Base-by-base conservation (phyloP, 2,113 vertebrate species). In the Phalacrocorax brasilianus region DNA sequence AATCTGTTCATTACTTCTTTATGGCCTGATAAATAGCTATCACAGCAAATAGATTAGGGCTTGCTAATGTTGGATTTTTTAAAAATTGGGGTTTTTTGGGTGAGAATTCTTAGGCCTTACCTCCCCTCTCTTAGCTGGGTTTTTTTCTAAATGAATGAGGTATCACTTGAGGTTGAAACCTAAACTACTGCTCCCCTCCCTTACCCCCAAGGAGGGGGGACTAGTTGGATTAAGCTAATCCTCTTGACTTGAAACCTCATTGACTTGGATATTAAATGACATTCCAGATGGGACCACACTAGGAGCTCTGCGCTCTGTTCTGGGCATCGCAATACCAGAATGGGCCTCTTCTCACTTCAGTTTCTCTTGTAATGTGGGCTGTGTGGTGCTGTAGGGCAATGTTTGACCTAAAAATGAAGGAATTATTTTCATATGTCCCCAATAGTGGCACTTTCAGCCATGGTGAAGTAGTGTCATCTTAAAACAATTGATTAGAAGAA, bases 391-490 rank as follows among this genome's bases (percentile, higher is more conserved):
- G 88, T 30, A 95, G 94, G 95, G 94, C 97, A 95, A 93, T 21
- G 77, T 7, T 70, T 94, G 95, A 93, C 93, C 92, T 83, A 95
- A 94, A 96, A 97, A 94, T 27, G 83, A 63, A 89, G 88, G 93
- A 96, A 96, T 96, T 91, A 76, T 92, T 97, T 92, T 95, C 95
- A 93, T 83, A 89, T 97, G 94, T 92, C 86, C 85, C 92, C 80
- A 38, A 73, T 92, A 88, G 95, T 85, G 88, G 95, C 84, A 95
- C 93, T 95, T 94, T 83, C 80, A 91, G 96, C 79, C 76, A 63
- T 49, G 95, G 88, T 19, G 65, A 91, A 95, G 92, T 12, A 88
- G 91, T 94, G 96, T 88, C 91, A 73, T 91, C 94, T 83, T 9
- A 53, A 74, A 97, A 95, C 94, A 96, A 96, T 95, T 92, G 96